These are phyloP conservation scores for Xenentodon cancila DNA, from an alignment of 2,797 vertebrate species.

Conservation along the genomic window DNA sequence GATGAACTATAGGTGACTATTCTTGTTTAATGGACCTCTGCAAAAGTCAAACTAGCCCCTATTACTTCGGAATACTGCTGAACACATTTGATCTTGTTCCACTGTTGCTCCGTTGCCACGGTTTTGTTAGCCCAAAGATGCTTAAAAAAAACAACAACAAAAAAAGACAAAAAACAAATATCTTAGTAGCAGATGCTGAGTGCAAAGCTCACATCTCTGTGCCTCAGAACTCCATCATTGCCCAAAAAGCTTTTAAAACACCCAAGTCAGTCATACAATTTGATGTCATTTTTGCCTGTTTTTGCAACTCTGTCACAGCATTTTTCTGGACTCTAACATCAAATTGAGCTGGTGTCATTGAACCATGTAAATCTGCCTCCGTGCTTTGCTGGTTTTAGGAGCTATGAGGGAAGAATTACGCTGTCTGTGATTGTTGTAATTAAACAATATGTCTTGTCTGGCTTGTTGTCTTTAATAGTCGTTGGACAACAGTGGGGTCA, in stretches of 20 bases:
- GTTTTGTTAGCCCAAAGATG: constrained; percentile 22
- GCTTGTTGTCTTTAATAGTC: constrained; percentile 34
- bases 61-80: constrained; percentile 40
- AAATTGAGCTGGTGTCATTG: constrained; percentile 12
- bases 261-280: constrained; percentile 3
- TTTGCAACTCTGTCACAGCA: constrained; percentile 16
- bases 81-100: constrained; percentile 28
- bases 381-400: constrained; percentile 42
- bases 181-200: too few relatives aligned
- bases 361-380: constrained; percentile 10
- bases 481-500: constrained; percentile 36
- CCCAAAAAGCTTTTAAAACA: background rate
- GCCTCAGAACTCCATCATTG: too few relatives aligned
- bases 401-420: constrained; percentile 14
- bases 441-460: constrained; percentile 35
- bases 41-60: constrained; percentile 42
- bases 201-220: too few relatives aligned
- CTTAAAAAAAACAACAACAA: too few relatives aligned
- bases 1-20: constrained; percentile 66
- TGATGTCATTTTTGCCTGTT: constrained; percentile 33
- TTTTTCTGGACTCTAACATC: constrained; percentile 31
- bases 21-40: constrained; percentile 60
- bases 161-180: too few relatives aligned
- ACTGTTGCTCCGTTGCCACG: constrained; percentile 18
- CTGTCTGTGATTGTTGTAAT: constrained; percentile 34